Base-by-base conservation (phyloP, 53 echinoderm and acorn worm genomes). In the Actinopyga echinites region DNA sequence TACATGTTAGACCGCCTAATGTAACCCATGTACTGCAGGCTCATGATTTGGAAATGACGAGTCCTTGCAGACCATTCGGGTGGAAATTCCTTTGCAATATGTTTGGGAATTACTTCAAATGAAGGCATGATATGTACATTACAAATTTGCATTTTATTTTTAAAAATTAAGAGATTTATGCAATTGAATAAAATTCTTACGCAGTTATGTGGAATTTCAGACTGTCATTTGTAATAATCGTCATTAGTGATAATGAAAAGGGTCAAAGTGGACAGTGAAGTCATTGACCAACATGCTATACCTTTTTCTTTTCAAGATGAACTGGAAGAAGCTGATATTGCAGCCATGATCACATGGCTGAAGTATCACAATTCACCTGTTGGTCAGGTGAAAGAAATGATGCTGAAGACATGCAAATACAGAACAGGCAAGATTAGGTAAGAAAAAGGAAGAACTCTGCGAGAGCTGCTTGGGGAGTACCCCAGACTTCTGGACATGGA, bases 291-390 rank as follows among this genome's bases (percentile, higher is more conserved):
- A 57, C 58, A 57, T 57, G 58, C 24, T 57, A 4, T 24, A 57
- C 55, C 10, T 4, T 57, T 57, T 57, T 57, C 58, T 57, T 57
- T 57, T 9, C 10, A 57, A 65, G 66, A 65, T 65, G 66, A 65
- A 65, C 28, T 65, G 8, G 79, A 79, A 13, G 79, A 43, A 8
- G 79, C 43, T 24, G 79, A 79, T 42, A 79, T 29, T 56, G 56
- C 32, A 79, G 79, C 45, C 30, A 79, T 44, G 52, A 29, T 55
- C 20, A 52, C 43, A 32, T 79, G 79, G 79, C 56, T 79, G 79
- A 54, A 52, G 25, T 29, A 56, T 28, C 54, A 79, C 79, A 22
- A 79, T 28, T 17, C 43, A 52, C 79, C 79, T 7, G 79, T 28
- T 22, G 35, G 36, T 22, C 74, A 74, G 43, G 74, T 74, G 10